Base-by-base conservation (phyloP, 2,113 vertebrate species). In the Psephotus haematonotus region DNA sequence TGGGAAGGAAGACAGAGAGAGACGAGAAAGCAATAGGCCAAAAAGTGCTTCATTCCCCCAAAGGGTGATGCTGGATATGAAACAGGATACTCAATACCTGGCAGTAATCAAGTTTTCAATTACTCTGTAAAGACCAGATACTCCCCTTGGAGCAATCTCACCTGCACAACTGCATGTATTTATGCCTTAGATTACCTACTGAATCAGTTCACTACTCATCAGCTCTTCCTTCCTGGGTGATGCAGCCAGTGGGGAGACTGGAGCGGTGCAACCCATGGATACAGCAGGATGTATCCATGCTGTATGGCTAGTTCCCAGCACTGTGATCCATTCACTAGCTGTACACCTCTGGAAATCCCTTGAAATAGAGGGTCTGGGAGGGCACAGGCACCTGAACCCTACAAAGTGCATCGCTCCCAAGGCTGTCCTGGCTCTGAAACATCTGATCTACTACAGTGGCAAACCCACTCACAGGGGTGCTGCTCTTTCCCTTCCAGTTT, bases 21-120 rank as follows among this genome's bases (percentile, higher is more conserved):
- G 27, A 29, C 7, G 5, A 46, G 28, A 91, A 88, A 91, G 18
- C 35, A 80, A 44, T 4, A 77, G 59, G 59, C 28, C 68, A 43
- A 59, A 70, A 25, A 57, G 29, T 11, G 22, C 37, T 88, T 83
- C 0, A 0, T 86, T 92, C 81, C 91, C 81, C 55, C 37, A 25
- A 20, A 63, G 46, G 44, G 17, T 24, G 28, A 63, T 50, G 47
- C n/a, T 75, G 50, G 64, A 67, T 39, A 31, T 59, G 55, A 70
- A 86, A 49, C 11, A n/a, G 29, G n/a, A 75, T 89, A 84, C 55
- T 59, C 8, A 9, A 65, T 83, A 80, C 22, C 71, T 77, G 17
- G 8, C 47, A 72, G 31, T 28, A 92, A 88, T 39, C 15, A 69
- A 67, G 77, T 35, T 65, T 92, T 94, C 68, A 80, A 80, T 95